phyloP scores from a whole-genome alignment of 2,888 invertebrate genomes.

The Gryllus longicercus region DNA sequence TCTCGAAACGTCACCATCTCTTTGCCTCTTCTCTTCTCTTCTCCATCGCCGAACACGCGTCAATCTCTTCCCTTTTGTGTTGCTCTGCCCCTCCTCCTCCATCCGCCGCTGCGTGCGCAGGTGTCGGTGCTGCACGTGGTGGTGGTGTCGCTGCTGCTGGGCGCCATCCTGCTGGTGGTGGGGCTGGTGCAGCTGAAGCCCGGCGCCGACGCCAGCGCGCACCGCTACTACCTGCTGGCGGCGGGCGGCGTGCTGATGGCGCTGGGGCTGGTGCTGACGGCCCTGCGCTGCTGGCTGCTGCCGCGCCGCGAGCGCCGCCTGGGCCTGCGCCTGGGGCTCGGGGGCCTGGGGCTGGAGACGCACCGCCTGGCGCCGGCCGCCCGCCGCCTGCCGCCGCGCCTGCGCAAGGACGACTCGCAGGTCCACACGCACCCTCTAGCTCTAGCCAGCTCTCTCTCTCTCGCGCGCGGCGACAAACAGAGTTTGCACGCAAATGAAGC shows the following conservation, averaged over 20 bases:
- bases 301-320: slow-evolving; percentile 27
- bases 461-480: too few relatives aligned
- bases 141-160: slow-evolving; percentile 69
- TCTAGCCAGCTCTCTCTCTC: too few relatives aligned
- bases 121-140: slow-evolving; percentile 70
- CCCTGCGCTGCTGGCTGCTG: slow-evolving; percentile 63
- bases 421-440: background rate
- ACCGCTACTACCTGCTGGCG: slow-evolving; percentile 62
- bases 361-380: background rate
- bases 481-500: too few relatives aligned
- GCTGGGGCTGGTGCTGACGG: slow-evolving; percentile 61
- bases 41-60: too few relatives aligned
- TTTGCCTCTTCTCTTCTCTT: too few relatives aligned
- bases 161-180: slow-evolving; percentile 70
- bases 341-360: background rate
- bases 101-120: slow-evolving; percentile 50
- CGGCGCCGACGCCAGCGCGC: slow-evolving; percentile 71
- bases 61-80: background rate
- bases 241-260: slow-evolving; percentile 62
- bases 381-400: slow-evolving; percentile 23
- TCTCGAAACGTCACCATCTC: too few relatives aligned
- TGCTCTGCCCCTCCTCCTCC: background rate
- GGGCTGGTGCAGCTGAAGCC: slow-evolving; percentile 73
- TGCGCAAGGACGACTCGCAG: slow-evolving; percentile 31
- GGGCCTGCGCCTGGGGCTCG: background rate